phyloP scores from a whole-genome alignment of 92 coral and sea anemone genomes.

The Heteractis magnifica region DNA sequence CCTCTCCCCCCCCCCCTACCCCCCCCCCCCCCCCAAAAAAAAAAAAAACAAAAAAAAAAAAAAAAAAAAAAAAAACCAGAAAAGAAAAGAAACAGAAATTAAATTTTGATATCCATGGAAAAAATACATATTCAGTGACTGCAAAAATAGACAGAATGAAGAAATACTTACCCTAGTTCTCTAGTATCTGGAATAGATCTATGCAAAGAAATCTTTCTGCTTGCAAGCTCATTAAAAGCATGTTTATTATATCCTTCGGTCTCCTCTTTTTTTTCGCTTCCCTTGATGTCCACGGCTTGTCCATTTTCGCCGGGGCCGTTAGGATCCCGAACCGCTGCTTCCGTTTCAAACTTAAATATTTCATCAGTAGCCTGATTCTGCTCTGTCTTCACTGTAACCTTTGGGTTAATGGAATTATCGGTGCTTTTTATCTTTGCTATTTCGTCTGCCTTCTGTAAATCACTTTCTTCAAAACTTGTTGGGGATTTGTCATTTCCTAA shows the following conservation, averaged over 20 bases:
- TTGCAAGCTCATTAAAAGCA: constrained; percentile 80
- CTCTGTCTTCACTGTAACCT: constrained; percentile 18
- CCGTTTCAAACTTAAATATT: constrained; percentile 20
- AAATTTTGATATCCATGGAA: not conserved
- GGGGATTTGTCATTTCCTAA: not conserved
- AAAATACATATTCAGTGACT: not conserved
- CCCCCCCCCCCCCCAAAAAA: not conserved
- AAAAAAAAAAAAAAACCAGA: too few species aligned
- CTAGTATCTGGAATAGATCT: constrained; percentile 85
- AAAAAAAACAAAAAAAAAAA: not conserved
- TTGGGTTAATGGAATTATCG: not conserved
- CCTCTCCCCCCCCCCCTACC: too few species aligned
- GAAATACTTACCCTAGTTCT: constrained; percentile 63
- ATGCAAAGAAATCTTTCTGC: constrained; percentile 74
- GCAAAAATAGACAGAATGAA: not conserved
- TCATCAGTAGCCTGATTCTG: not conserved
- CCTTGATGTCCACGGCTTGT: constrained; percentile 59
- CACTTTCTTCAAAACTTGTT: not conserved
- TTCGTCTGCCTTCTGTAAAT: constrained; percentile 4
- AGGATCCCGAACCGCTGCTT: constrained; percentile 46
- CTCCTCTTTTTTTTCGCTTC: constrained; percentile 60
- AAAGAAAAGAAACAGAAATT: not conserved
- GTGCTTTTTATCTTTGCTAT: not conserved
- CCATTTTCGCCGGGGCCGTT: constrained; percentile 85
- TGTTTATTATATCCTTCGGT: constrained; percentile 70